A percentile compares a stretch with the other conserved stretches of the same genome.
Conservation (phyloP, 2,797 vertebrate genomes). For the Sebastes melanostomus region DNA sequence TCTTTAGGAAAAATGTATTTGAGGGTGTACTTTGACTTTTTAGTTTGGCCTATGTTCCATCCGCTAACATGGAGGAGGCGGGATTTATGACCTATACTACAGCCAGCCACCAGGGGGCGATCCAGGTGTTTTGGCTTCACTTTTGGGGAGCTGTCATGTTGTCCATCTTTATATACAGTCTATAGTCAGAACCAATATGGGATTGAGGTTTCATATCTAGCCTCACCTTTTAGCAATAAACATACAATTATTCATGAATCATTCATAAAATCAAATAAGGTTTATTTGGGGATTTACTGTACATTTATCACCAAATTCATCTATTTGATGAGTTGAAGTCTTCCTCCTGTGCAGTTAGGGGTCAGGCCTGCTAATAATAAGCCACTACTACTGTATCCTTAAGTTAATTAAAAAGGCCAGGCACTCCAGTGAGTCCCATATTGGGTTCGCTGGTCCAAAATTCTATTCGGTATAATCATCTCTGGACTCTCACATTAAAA, state of each 20-base stretch:
- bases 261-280: background rate
- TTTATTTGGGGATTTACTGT: background rate
- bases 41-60: too few species aligned
- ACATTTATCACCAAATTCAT: background rate
- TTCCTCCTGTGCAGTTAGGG: background rate
- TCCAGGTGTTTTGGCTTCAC: too few species aligned
- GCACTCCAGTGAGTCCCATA: background rate
- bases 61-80: too few species aligned
- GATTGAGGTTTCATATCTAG: background rate
- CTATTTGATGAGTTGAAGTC: background rate
- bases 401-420: background rate
- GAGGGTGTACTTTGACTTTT: too few species aligned
- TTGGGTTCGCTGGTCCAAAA: background rate
- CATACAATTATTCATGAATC: background rate
- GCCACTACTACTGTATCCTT: background rate
- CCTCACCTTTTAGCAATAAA: background rate
- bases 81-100: accelerated
- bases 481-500: background rate
- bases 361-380: background rate
- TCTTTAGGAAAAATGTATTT: too few species aligned
- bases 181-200: too few species aligned
- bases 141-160: too few species aligned
- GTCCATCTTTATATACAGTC: too few species aligned
- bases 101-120: too few species aligned
- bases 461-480: background rate